Percentiles rank a stretch among this genome's conserved stretches.
These are phyloP conservation scores for Thamnophis elegans DNA, from an alignment of 2,797 vertebrate genomes.

Conservation along the genomic window DNA sequence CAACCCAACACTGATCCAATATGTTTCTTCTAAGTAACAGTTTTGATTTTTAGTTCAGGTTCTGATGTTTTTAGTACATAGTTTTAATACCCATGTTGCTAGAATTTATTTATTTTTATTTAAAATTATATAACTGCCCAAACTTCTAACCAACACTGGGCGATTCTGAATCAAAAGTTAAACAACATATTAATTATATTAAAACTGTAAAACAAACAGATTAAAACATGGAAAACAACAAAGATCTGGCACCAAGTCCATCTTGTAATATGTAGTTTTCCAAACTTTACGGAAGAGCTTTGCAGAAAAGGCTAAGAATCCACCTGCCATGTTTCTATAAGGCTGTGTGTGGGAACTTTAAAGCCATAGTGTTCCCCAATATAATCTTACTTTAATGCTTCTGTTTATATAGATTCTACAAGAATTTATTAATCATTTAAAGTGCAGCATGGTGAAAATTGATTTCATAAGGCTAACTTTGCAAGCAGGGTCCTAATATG, in stretches of 20 bases:
- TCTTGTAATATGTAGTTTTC: not conserved
- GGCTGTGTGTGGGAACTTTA: not conserved
- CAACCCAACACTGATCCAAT: too few relatives aligned
- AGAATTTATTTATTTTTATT: not conserved
- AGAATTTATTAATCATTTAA: not conserved
- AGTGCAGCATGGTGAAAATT: not conserved
- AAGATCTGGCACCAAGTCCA: not conserved
- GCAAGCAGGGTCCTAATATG: not conserved
- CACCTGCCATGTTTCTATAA: not conserved
- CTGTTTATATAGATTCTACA: not conserved
- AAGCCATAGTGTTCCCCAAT: not conserved
- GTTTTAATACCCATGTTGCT: not conserved
- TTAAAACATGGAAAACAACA: not conserved
- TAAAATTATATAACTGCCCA: not conserved
- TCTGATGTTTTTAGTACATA: not conserved
- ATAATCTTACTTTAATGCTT: not conserved
- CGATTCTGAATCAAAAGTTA: not conserved
- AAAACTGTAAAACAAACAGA: not conserved
- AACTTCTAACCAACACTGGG: not conserved
- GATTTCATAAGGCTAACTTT: not conserved
- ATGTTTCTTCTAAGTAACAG: not conserved
- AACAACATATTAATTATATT: not conserved
- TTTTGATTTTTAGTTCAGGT: not conserved
- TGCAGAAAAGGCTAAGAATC: not conserved
- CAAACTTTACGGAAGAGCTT: not conserved